Evolutionary conservation across 2,888 invertebrate species (phyloP), one percentile per base, ranked within the genome.

Genomic region (Ornithoptera alexandrae): DNA sequence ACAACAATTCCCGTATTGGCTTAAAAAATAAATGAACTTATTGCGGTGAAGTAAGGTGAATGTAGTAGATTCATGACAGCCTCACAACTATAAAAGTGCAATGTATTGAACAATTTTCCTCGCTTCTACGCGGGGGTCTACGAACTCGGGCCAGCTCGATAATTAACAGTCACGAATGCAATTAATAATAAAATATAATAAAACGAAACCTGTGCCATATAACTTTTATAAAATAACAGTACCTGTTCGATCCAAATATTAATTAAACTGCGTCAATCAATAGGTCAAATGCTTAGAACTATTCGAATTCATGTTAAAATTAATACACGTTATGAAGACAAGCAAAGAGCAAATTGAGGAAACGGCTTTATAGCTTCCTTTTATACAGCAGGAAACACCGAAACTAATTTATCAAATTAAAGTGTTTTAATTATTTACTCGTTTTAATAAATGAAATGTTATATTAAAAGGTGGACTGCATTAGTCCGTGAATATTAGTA

Each of bases 151-250:
- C 39, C 1, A 62, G 59, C 63, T 50, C 67, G 42, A 60, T 78
- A 74, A 75, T 72, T 74, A 79, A 76, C 74, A 75, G 75, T 76
- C 77, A 78, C 75, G 75, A 73, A 76, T 72, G 72, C 78, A 76
- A 84, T 84, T 81, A 84, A 82, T 81, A 84, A 82, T 83, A 79
- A 77, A 73, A 79, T 70, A 77, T 81, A 80, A 83, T 81, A 84
- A 80, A 81, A 78, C 75, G 73, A 75, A 83, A n/a, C 61, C 61
- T 61, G 61, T 20, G 42, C 61, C n/a, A n/a, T 61, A 46, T 50
- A 22, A 1, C 10, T 18, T 8, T 42, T 42, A 20, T 61, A 61
- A 42, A 20, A 42, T 39, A 58, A 58, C 57, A 24, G 57, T 24
- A 58, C n/a, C 39, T 42, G 61, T 39, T 39, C n/a, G 39, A 24